phyloP scores from a whole-genome alignment of 2,888 invertebrate genomes.

The Sisyra nigra region DNA sequence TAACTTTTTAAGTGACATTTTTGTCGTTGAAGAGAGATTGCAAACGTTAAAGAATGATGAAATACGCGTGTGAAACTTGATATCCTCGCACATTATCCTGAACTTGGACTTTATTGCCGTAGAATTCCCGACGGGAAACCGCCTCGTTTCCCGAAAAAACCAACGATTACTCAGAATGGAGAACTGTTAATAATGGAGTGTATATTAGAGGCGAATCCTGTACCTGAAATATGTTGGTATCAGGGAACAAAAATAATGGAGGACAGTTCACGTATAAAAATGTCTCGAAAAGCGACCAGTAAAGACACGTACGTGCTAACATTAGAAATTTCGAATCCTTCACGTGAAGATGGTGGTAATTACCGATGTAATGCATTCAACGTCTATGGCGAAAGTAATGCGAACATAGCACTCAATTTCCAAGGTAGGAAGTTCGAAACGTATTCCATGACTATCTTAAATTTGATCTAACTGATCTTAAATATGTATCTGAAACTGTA shows the following conservation, averaged over 20 bases:
- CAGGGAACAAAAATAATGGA: constrained; percentile 73
- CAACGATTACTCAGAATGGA: constrained; percentile 86
- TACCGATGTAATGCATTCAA: constrained; percentile 99
- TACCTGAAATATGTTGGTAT: constrained; percentile 92
- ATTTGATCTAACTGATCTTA: neutral
- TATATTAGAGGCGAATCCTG: constrained; percentile 85
- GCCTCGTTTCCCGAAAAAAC: constrained; percentile 93
- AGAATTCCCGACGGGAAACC: constrained; percentile 93
- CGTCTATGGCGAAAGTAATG: constrained; percentile 97
- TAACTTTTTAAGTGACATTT: too few relatives aligned
- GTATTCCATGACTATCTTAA: constrained; percentile 2
- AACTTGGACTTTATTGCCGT: constrained; percentile 20
- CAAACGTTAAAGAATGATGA: too few relatives aligned
- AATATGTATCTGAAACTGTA: neutral
- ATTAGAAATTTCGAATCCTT: constrained; percentile 88
- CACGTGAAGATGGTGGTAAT: constrained; percentile 92
- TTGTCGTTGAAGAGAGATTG: too few relatives aligned
- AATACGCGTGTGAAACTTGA: too few relatives aligned
- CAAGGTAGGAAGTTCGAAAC: constrained; percentile 56
- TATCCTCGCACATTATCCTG: neutral
- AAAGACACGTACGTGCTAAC: constrained; percentile 86
- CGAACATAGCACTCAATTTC: constrained; percentile 98
- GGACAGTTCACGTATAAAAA: constrained; percentile 75
- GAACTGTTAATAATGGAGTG: constrained; percentile 92
- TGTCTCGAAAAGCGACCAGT: constrained; percentile 74